Base-by-base conservation (phyloP, 2,888 invertebrate genomes). In the Pycnomerus fuliginosus region DNA sequence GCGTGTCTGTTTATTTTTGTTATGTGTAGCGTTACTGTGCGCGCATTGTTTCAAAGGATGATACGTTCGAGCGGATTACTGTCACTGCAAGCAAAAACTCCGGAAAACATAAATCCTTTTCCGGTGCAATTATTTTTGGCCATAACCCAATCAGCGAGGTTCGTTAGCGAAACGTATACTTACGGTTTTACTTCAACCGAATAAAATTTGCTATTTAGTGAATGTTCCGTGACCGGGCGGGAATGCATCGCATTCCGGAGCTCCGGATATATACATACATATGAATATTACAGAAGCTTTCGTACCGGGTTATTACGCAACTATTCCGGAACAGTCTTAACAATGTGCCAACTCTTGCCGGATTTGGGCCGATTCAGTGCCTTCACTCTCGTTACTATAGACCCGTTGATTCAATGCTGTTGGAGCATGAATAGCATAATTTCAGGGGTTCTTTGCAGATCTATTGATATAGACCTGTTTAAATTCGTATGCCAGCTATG, bases 241-340 rank as follows among this genome's bases (percentile, higher is more conserved):
- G 53, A 55, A 56, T 58, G 55, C 51, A 55, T 35, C 50, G 34
- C 53, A 56, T 54, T 55, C 58, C 48, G 39, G 36, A 47, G 52
- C 47, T 52, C 50, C 53, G 55, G 50, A 55, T 53, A 52, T 47
- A n/a, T n/a, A n/a, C n/a, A n/a, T n/a, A n/a, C 15, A 12, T 45
- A 45, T 43, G 50, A 52, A 50, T 50, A 53, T 48, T 48, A 49
- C 42, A 47, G 54, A 58, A 58, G 56, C 53, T 56, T 55, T 51
- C 51, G 35, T 52, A 39, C 50, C 38, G 42, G 43, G 45, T 48
- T 47, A 33, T 42, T 47, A 46, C 32, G 22, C 41, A 52, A 52
- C 48, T 46, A 52, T 51, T 45, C 45, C 15, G 43, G 16, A 45
- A 48, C 36, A 32, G 44, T 40, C 43, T 28, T 31, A 48, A 51